Evolutionary conservation across 2,113 vertebrate genomes (phyloP).

Genomic region (Apteryx mantelli): DNA sequence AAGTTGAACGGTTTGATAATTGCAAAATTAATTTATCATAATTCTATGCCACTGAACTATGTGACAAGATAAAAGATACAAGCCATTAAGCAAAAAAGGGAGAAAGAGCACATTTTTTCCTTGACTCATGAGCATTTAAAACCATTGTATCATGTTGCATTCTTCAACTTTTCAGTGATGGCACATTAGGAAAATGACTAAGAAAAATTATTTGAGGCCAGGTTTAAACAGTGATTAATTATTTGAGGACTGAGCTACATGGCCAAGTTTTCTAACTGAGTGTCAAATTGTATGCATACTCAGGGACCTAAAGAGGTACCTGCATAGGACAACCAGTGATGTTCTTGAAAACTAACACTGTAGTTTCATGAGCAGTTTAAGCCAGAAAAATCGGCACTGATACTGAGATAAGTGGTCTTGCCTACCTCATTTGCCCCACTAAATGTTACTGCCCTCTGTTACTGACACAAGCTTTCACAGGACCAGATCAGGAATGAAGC

Average conservation of each 20-base stretch:
- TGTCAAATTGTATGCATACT: background rate
- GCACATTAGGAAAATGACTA: background rate
- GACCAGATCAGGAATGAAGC: background rate
- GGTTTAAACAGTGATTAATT: background rate
- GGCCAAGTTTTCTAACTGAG: background rate
- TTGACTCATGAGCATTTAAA: background rate
- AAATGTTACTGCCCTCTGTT: background rate
- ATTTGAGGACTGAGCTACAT: background rate
- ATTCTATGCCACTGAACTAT: background rate
- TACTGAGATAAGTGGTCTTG: background rate
- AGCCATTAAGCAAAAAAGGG: background rate
- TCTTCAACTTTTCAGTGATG: background rate
- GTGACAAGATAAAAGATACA: conserved; percentile 7
- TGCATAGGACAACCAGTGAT: background rate
- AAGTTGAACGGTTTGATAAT: conserved; percentile 17
- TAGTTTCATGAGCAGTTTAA: background rate
- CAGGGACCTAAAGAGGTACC: background rate
- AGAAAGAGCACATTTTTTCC: background rate
- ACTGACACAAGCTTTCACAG: background rate
- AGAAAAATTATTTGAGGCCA: background rate
- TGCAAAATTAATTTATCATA: background rate
- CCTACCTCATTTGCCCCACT: background rate
- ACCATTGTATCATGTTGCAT: background rate
- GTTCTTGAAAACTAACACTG: background rate
- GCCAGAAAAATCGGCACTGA: background rate